phyloP scores from a whole-genome alignment of 2,888 invertebrate genomes.

The Drosophila atripex region DNA sequence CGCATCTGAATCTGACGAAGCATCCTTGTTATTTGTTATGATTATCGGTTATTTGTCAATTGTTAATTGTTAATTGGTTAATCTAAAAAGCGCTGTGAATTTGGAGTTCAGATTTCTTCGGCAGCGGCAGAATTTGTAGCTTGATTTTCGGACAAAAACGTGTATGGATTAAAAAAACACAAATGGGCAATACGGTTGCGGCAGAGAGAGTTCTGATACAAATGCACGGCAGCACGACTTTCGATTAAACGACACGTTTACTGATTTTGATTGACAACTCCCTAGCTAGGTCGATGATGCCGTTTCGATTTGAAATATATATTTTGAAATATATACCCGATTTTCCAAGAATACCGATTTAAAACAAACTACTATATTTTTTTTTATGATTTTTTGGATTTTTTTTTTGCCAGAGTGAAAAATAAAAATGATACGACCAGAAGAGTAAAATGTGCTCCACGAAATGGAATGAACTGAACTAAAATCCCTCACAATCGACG shows the following conservation, averaged over 20 bases:
- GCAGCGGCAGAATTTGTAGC: not conserved
- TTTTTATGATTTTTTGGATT: slow-evolving; percentile 1
- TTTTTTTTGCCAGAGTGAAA: slow-evolving; percentile 49
- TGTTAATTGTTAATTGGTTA: not conserved
- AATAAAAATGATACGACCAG: slow-evolving; percentile 53
- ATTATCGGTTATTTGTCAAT: not conserved
- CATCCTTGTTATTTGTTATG: not conserved
- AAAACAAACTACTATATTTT: too few relatives aligned
- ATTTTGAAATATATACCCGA: too few relatives aligned
- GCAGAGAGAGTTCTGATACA: not conserved
- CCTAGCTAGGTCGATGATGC: not conserved
- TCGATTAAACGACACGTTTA: not conserved
- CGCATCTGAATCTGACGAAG: slow-evolving; percentile 1
- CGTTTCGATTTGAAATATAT: not conserved
- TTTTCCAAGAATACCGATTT: too few relatives aligned
- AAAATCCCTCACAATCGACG: slow-evolving; percentile 19
- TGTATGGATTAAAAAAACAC: not conserved
- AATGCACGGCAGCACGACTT: not conserved
- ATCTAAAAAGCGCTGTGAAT: slow-evolving; percentile 1
- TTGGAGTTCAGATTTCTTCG: not conserved
- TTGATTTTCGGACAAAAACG: not conserved
- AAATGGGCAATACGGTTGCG: not conserved
- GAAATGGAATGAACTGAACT: slow-evolving; percentile 59
- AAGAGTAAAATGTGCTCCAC: slow-evolving; percentile 47
- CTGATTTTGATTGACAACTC: slow-evolving; percentile 12